A percentile compares a stretch with the other conserved stretches of the same genome.
phyloP scores from a whole-genome alignment of 1,140 invertebrate genomes.

The Nasonia vitripennis region DNA sequence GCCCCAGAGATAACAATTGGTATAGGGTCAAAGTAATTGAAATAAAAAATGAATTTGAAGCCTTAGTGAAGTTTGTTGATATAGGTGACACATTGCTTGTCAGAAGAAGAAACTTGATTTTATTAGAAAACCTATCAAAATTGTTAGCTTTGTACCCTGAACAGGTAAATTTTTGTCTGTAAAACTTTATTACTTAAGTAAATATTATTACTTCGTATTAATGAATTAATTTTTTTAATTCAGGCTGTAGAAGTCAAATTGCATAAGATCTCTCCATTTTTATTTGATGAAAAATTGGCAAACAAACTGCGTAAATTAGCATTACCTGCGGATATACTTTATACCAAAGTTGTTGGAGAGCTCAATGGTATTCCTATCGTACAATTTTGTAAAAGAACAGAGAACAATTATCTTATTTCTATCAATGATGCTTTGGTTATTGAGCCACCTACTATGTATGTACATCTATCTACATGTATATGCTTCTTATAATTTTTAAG shows the following conservation, averaged over 20 bases:
- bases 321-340: not conserved
- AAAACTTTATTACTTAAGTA: not conserved
- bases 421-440: constrained; percentile 10
- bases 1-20: not conserved
- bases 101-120: constrained; percentile 14
- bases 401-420: not conserved
- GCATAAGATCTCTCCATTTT: not conserved
- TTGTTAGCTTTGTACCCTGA: not conserved
- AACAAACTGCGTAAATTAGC: not conserved
- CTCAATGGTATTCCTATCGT: not conserved
- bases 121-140: constrained; percentile 14
- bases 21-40: constrained; percentile 28
- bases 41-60: constrained; percentile 15
- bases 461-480: not conserved
- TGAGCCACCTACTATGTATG: not conserved
- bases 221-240: not conserved
- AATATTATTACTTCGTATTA: not conserved
- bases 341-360: not conserved
- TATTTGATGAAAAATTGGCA: constrained; percentile 7
- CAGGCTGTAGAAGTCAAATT: constrained; percentile 12
- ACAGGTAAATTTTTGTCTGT: constrained; percentile 10
- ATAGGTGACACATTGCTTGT: not conserved
- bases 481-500: not conserved
- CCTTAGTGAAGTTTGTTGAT: not conserved
- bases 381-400: not conserved